Evolutionary conservation across 2,888 invertebrate genomes (phyloP), one percentile per base, ranked within the genome.

Genomic region (Drosophila nigricruria): DNA sequence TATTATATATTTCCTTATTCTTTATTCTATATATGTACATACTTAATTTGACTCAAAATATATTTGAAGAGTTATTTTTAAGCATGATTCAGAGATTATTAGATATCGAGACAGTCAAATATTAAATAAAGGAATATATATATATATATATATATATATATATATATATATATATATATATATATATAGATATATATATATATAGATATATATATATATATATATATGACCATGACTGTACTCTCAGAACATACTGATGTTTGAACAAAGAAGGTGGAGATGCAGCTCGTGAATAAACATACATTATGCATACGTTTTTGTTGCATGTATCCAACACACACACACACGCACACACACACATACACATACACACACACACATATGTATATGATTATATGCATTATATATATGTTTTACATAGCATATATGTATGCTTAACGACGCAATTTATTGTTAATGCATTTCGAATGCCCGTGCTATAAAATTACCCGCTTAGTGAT

Each of bases 371-470:
- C 5, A 30, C 1, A 30, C 10, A 9, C 10, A 30, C 8, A 30
- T 30, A 30, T 40, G 1, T 12, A 16, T 25, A 23, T 40, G 9
- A 8, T 5, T 18, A 18, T 40, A 3, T 18, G 9, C 1, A 40
- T n/a, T 27, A 5, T 27, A 30, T 30, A 38, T 38, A 32, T 20
- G 4, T 30, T 27, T 23, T 23, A 25, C 16, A 25, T 53, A 34
- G 23, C 23, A 25, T 25, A 12, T 16, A 18, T 20, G 9, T 10
- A 9, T 10, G n/a, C 18, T 45, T 16, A 57, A 50, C 23, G 45
- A 65, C 52, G 45, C 52, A 53, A 47, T 58, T 64, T 67, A 67
- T 64, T 64, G 64, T 64, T 66, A 62, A 66, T 56, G 49, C 49
- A 56, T 49, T 64, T n/a, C 42, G 34, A 18, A 30, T 34, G 50